A percentile compares a stretch with the other conserved stretches of the same genome.
phyloP scores from a whole-genome alignment of 2,797 vertebrate species.

The Sebastes kiyomatsui region DNA sequence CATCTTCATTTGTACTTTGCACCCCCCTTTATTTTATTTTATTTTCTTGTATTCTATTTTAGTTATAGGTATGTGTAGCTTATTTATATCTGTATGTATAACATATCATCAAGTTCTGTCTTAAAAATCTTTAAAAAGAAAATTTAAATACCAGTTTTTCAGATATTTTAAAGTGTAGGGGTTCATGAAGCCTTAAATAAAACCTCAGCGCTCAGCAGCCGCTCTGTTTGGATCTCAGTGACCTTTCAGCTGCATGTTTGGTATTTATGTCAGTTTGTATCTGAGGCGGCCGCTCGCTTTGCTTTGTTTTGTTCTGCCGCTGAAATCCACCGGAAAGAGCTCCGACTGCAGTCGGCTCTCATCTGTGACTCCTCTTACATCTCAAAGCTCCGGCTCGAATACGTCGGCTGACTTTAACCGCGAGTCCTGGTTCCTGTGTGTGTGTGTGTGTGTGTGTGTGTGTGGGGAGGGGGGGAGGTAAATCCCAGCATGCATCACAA shows the following conservation, averaged over 20 bases:
- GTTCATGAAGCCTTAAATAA: not conserved
- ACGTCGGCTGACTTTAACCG: not conserved
- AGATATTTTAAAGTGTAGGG: not conserved
- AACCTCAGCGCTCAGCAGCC: not conserved
- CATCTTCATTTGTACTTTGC: not conserved
- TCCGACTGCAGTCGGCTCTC: constrained; percentile 14
- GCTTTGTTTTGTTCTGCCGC: constrained; percentile 1
- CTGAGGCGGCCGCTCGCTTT: not conserved
- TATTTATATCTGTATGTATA: no score
- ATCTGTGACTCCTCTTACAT: not conserved
- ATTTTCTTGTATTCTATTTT: not conserved
- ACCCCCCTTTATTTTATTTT: not conserved
- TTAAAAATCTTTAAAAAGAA: not conserved
- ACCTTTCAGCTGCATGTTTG: constrained; percentile 39
- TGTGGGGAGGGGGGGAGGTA: not conserved
- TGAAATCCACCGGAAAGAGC: constrained; percentile 22
- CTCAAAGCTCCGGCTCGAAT: not conserved
- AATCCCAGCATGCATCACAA: not conserved
- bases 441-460: no score
- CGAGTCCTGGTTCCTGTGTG: not conserved
- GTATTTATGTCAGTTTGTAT: constrained; percentile 46
- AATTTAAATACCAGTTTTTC: not conserved
- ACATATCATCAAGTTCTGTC: not conserved
- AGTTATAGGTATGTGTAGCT: not conserved
- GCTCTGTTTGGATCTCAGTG: not conserved